Percentiles rank a stretch among this genome's conserved stretches.
These are phyloP conservation scores for Butorides virescens DNA, from an alignment of 2,113 vertebrate species.

Conservation along the genomic window DNA sequence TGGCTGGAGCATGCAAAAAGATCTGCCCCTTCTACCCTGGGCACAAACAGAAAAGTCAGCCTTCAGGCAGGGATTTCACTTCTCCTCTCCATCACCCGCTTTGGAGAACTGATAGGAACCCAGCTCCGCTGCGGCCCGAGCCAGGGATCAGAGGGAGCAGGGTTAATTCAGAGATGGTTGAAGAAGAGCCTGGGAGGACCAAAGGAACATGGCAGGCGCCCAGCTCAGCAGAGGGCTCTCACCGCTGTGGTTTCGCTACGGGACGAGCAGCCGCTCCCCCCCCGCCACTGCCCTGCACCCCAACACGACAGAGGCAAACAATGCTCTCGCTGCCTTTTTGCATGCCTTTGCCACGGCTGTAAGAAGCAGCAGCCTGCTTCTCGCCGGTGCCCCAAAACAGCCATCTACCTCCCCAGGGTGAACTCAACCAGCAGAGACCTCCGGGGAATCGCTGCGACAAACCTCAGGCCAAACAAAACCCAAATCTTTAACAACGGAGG, in stretches of 20 bases:
- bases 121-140: rapidly evolving
- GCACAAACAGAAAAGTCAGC: background rate
- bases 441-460: rapidly evolving
- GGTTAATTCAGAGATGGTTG: background rate
- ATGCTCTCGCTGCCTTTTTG: too few relatives aligned
- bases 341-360: background rate
- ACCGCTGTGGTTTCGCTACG: background rate
- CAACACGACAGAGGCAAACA: background rate
- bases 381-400: background rate
- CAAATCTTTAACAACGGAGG: background rate
- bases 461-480: background rate
- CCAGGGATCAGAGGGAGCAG: background rate
- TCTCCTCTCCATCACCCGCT: background rate
- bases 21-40: background rate
- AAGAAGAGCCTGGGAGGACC: background rate
- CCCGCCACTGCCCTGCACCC: background rate
- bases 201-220: background rate
- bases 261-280: background rate
- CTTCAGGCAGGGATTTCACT: background rate
- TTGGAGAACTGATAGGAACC: background rate
- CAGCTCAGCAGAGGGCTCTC: background rate
- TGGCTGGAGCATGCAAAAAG: background rate
- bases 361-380: background rate
- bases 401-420: background rate
- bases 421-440: background rate